phyloP scores from a whole-genome alignment of 2,113 vertebrate species.

The Suncus etruscus region DNA sequence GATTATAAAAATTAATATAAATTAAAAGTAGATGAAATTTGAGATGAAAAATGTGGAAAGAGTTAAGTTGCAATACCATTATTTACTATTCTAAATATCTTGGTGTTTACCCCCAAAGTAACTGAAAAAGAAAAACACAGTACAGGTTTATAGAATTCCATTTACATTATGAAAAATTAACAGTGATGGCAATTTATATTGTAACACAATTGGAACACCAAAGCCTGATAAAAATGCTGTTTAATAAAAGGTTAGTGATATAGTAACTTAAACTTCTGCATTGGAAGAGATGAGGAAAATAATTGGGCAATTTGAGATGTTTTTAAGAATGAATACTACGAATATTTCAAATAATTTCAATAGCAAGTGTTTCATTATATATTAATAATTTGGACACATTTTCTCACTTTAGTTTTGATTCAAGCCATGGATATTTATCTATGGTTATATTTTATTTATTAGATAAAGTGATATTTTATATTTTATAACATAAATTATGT shows the following conservation, averaged over 20 bases:
- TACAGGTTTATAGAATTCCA: slow-evolving; percentile 6
- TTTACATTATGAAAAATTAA: slow-evolving; percentile 41
- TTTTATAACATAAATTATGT: no score
- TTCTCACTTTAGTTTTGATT: no score
- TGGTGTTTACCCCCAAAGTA: not conserved
- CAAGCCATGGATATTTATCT: no score
- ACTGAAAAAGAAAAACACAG: not conserved
- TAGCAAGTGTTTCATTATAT: slow-evolving; percentile 38
- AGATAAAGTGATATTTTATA: no score
- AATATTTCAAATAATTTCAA: slow-evolving; percentile 16
- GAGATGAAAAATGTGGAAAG: not conserved
- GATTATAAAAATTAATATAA: no score
- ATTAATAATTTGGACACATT: slow-evolving; percentile 19
- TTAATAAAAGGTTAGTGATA: not conserved
- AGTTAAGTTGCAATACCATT: not conserved
- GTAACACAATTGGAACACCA: not conserved
- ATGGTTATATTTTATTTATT: not conserved
- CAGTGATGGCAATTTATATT: not conserved
- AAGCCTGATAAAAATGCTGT: slow-evolving; percentile 30
- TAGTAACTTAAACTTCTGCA: not conserved
- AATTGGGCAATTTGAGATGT: slow-evolving; percentile 57
- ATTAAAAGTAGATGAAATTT: no score
- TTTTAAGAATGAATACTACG: slow-evolving; percentile 31
- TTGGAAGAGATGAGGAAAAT: not conserved
- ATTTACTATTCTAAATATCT: not conserved